phyloP scores from a whole-genome alignment of 1,140 invertebrate genomes.

The Papilio dardanus region DNA sequence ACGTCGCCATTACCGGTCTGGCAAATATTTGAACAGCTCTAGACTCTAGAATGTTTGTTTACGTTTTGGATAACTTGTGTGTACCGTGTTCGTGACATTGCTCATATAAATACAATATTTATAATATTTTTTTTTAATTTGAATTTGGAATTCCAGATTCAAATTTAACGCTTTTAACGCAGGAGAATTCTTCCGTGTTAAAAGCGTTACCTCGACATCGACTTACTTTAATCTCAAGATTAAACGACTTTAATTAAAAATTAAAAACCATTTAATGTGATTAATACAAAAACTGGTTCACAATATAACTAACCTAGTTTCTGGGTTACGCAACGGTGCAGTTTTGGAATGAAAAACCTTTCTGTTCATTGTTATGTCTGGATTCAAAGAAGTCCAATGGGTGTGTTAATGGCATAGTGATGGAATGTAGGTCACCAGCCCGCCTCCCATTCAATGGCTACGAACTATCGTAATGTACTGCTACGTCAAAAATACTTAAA shows the following conservation, averaged over 20 bases:
- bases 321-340: slow-evolving; percentile 19
- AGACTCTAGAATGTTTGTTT: slow-evolving; percentile 22
- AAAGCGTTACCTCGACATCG: no score
- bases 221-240: background rate
- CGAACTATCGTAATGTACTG: slow-evolving; percentile 6
- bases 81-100: slow-evolving; percentile 1
- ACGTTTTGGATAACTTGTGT: background rate
- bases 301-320: slow-evolving; percentile 21
- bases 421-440: slow-evolving; percentile 35
- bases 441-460: slow-evolving; percentile 30
- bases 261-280: background rate
- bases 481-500: slow-evolving; percentile 11
- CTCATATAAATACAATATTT: background rate
- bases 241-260: background rate
- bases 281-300: slow-evolving; percentile 1
- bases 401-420: slow-evolving; percentile 34
- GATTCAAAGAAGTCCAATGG: slow-evolving; percentile 37
- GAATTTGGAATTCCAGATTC: background rate
- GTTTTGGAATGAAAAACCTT: slow-evolving; percentile 32
- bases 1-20: background rate
- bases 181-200: no score
- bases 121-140: background rate
- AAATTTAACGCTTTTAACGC: background rate
- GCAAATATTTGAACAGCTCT: slow-evolving; percentile 17
- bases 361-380: slow-evolving; percentile 35